Base-by-base conservation (phyloP, 2,797 vertebrate genomes). In the Danionella dracula region DNA sequence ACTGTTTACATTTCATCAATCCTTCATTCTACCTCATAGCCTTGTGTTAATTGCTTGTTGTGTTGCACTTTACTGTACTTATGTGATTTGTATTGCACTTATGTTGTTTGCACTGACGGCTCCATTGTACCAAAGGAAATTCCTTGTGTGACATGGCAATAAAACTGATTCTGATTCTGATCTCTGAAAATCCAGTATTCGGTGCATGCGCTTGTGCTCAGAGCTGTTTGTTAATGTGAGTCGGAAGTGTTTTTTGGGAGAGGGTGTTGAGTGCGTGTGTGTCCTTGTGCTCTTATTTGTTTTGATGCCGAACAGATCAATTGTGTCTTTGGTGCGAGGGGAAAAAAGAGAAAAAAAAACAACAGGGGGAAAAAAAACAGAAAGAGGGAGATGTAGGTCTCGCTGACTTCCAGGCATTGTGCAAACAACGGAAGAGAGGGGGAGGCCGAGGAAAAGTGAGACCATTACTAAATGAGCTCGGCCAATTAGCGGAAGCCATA, bases 381-480 rank as follows among this genome's bases (percentile, higher is more conserved):
- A 81, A 78, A 83, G 83, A 78, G 76, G 81, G 83, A 85, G 81
- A 85, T 88, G 83, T 85, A 61, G 86, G 88, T 90, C 89, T 90
- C 78, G 71, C 86, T 82, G 72, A 88, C 89, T 91, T 91, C 90
- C 90, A 88, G 88, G 87, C 86, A 90, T 91, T 91, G 90, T 91
- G 81, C 84, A 79, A 88, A 54, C 60, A 84, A 84, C 87, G 87
- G 88, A 91, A 86, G 83, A 80, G 76, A 81, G 71, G 83, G 82
- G 85, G 73, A 3, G 86, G 78, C 76, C 80, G 75, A 87, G 89
- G 84, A 90, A 90, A 90, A 90, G 88, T 88, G 87, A 88, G 85
- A 90, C 85, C 87, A 88, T 89, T 88, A 88, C 85, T 83, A 82
- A 90, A 86, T 81, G 55, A 82, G 84, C 83, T 84, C 83, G 66